A percentile compares a stretch with the other conserved stretches of the same genome.
phyloP scores from a whole-genome alignment of 2,113 vertebrate species.

The Vanacampus margaritifer region DNA sequence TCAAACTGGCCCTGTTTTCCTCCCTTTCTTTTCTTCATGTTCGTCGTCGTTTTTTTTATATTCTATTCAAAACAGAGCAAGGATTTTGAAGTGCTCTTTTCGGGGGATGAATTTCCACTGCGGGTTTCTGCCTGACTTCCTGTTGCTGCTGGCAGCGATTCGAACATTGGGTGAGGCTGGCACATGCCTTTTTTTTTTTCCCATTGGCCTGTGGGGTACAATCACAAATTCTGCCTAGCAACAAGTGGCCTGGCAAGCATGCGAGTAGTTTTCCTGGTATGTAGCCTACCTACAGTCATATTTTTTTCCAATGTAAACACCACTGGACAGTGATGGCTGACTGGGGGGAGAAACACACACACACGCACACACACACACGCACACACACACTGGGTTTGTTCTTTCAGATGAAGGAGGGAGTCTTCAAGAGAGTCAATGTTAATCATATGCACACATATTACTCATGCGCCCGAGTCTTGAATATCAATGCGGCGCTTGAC shows the following conservation, averaged over 20 bases:
- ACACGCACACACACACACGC: neutral
- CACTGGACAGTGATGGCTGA: slow-evolving; percentile 7
- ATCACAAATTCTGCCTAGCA: slow-evolving; percentile 5
- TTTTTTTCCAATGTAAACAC: neutral
- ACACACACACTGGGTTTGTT: slow-evolving; percentile 31
- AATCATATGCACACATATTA: slow-evolving; percentile 46
- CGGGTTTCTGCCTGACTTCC: neutral
- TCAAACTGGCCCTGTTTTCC: neutral
- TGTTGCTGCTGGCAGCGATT: neutral
- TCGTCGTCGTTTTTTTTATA: neutral
- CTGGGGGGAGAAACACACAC: neutral
- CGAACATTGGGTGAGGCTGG: neutral
- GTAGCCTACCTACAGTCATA: neutral
- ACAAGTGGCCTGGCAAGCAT: neutral
- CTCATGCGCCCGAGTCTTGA: slow-evolving; percentile 39
- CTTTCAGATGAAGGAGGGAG: slow-evolving; percentile 45
- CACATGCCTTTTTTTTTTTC: neutral
- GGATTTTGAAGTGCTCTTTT: neutral
- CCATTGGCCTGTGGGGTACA: neutral
- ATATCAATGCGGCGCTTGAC: slow-evolving; percentile 46
- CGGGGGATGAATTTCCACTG: neutral
- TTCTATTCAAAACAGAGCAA: neutral
- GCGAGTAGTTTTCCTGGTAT: neutral
- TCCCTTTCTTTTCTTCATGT: neutral
- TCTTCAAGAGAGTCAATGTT: slow-evolving; percentile 32